Evolutionary conservation across 2,113 vertebrate genomes (phyloP), one percentile per base, ranked within the genome.

Genomic region (Cichladusa arquata): DNA sequence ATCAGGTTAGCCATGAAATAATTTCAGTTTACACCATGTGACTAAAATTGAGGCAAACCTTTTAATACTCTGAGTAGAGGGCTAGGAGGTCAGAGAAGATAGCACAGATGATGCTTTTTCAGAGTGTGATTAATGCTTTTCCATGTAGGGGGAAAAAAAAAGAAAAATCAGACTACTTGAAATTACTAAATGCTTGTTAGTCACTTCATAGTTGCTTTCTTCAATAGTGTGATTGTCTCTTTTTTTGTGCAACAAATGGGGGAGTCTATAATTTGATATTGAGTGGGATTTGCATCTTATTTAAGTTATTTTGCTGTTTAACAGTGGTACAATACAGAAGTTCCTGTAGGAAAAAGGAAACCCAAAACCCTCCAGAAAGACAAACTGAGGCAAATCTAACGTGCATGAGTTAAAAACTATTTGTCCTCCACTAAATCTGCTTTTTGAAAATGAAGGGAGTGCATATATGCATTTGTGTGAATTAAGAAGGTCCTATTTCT

Each of bases 1-100:
- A 96, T 95, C 83, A 90, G 91, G 86, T 88, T 92, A 93, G 73
- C 57, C 60, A 56, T 80, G 67, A 96, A 97, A 95, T 96, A 89
- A 95, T 96, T 96, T 94, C 62, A 36, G 34, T 90, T 86, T 95
- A 81, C 10, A 69, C 36, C 8, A 14, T 81, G 50, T 86, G 81
- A 90, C 83, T 91, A 54, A 95, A 96, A 93, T 84, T 34, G 36
- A 90, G 77, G n/a, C 29, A 91, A 86, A 47, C 50, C 53, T 94
- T 93, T 93, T 90, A 94, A 70, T 70, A 60, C 36, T 82, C 29
- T 33, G 19, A 76, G 29, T 73, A 90, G 88, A 0, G 0, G 71
- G 69, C 40, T 84, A 65, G 54, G 58, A 96, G 93, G 92, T 94
- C 93, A 96, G 29, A 66, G 40, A 54, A 86, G 85, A 71, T 34